Base-by-base conservation (phyloP, 35 echinoderm and acorn worm genomes). In the Ophioderma brevispina region DNA sequence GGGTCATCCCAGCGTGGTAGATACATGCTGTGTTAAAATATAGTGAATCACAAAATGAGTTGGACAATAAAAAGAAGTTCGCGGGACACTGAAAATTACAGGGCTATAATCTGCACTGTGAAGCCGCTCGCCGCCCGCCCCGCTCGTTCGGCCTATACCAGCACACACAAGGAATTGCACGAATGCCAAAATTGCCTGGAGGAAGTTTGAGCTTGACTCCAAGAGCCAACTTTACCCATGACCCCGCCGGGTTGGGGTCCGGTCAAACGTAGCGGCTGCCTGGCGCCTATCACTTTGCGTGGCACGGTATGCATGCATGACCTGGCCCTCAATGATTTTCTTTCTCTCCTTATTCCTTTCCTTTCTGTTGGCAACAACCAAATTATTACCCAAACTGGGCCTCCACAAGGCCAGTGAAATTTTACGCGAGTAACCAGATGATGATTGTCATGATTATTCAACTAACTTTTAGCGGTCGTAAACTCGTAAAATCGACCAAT, bases 201-300 rank as follows among this genome's bases (percentile, higher is more conserved):
- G 36, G 79, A 18, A 40, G 35, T 81, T 38, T 77, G 30, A 40
- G 35, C 39, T 38, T 78, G 76, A 35, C 10, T 78, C 76, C 19
- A 0, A 31, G 36, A 35, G 36, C 79, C 37, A 25, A 42, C 25
- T 38, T 18, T 81, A 15, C 37, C 79, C 17, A 35, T 85, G 83
- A 85, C 83, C 83, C 49, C 32, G 83, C 83, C 37, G 37, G 83
- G 83, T 85, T 59, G 83, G 83, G 83, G 83, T 85, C 83, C 83
- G 83, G 83, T 85, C 83, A 85, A 64, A 31, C 33, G 34, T 59
- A 21, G 83, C 49, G 46, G 46, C 63, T 59, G 46, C 13, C 28
- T 33, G 55, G 83, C 49, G 46, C 83, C 63, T 59, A 34, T 14
- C 15, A 23, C 81, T 49, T 64, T 52, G 32, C 83, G 36, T 43